Conservation (phyloP, 2,797 vertebrate genomes). For the Sebastes kiyomatsui region DNA sequence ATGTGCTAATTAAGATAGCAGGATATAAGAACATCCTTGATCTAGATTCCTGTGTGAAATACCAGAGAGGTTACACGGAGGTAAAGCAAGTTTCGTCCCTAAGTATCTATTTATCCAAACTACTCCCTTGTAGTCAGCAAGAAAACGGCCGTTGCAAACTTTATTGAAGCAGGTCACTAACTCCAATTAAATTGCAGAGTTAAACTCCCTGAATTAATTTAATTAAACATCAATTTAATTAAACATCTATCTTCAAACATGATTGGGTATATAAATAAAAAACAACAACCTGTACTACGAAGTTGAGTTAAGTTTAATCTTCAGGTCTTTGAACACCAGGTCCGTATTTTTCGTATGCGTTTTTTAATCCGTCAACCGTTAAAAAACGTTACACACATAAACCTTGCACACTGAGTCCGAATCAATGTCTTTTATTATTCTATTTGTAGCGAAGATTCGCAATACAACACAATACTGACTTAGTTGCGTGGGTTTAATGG, state of each 20-base stretch:
- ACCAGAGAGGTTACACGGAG: slow-evolving; percentile 67
- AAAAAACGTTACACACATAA: too few relatives aligned
- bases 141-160: slow-evolving; percentile 14
- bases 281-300: background rate
- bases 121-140: slow-evolving; percentile 9
- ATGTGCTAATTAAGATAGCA: slow-evolving; percentile 79
- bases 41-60: slow-evolving; percentile 73
- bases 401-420: too few relatives aligned
- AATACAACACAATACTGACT: too few relatives aligned
- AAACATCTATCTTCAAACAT: slow-evolving; percentile 42
- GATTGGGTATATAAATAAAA: slow-evolving; percentile 23
- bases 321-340: background rate
- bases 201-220: slow-evolving; percentile 50
- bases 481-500: too few relatives aligned
- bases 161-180: slow-evolving; percentile 1
- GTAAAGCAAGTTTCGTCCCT: slow-evolving; percentile 54
- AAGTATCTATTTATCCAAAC: slow-evolving; percentile 22
- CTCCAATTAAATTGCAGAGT: slow-evolving; percentile 37
- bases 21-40: slow-evolving; percentile 73
- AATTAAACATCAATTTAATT: background rate
- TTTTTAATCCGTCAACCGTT: too few relatives aligned
- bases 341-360: too few relatives aligned
- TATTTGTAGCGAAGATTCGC: too few relatives aligned
- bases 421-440: too few relatives aligned
- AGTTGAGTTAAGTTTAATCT: background rate